phyloP scores from a whole-genome alignment of 2,888 invertebrate species.

The Sarcophaga carnaria region DNA sequence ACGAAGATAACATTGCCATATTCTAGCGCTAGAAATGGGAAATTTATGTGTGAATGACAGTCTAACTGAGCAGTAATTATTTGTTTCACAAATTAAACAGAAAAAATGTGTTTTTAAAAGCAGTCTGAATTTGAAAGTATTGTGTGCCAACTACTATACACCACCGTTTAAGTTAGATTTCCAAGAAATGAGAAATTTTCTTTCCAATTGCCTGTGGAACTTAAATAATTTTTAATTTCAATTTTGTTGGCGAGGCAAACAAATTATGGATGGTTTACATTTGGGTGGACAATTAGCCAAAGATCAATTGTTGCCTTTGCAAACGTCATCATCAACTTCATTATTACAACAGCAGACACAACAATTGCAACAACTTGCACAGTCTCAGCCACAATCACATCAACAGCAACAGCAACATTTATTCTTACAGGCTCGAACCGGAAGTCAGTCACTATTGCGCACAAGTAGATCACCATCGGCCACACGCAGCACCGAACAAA shows the following conservation, averaged over 20 bases:
- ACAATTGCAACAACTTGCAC: conserved; percentile 38
- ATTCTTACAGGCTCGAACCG: conserved; percentile 57
- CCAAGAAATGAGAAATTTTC: no score
- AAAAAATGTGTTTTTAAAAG: no score
- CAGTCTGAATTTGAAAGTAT: no score
- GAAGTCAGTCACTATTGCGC: conserved; percentile 72
- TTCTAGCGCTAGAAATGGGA: no score
- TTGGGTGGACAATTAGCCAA: conserved; percentile 68
- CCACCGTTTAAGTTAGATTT: no score
- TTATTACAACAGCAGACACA: conserved; percentile 66
- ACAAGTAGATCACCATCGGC: conserved; percentile 80
- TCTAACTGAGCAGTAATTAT: no score
- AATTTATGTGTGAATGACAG: no score
- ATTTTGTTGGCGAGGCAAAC: background rate
- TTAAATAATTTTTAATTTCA: background rate
- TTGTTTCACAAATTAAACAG: no score
- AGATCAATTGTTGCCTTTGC: conserved; percentile 66
- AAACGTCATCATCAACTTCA: conserved; percentile 47
- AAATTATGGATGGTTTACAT: conserved; percentile 74
- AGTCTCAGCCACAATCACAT: conserved; percentile 65
- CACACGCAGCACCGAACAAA: conserved; percentile 78
- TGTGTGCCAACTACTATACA: no score
- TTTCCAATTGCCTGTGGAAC: background rate
- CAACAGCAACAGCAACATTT: conserved; percentile 65
- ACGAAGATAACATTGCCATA: no score